Evolutionary conservation across 2,888 invertebrate species (phyloP).

Genomic region (Stictocephala bisonia): DNA sequence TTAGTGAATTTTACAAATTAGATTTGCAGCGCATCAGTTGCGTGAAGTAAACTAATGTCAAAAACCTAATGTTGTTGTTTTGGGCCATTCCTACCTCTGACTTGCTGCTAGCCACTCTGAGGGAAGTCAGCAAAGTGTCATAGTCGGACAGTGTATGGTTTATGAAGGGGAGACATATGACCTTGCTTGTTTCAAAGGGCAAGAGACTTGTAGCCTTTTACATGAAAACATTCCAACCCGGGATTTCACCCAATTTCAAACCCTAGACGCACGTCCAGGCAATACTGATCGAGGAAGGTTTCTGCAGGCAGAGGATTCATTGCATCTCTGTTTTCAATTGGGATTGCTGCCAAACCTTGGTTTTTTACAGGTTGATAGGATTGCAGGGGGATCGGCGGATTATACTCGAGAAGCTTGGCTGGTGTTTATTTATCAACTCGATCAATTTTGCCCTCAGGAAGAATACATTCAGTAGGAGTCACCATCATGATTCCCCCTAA

Average conservation of each 20-base stretch:
- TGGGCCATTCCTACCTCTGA: too few species aligned
- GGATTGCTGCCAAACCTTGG: neutral
- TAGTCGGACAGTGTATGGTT: conserved; percentile 58
- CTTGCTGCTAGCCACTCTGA: conserved; percentile 60
- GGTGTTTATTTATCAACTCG: conserved; percentile 3
- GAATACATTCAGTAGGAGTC: conserved; percentile 10
- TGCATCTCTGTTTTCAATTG: neutral
- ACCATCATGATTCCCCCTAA: conserved; percentile 56
- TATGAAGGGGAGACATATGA: conserved; percentile 62
- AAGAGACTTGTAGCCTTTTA: conserved; percentile 56
- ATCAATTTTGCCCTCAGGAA: conserved; percentile 15
- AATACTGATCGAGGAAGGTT: neutral
- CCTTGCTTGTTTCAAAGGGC: too few species aligned
- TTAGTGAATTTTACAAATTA: too few species aligned
- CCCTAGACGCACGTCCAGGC: conserved; percentile 14
- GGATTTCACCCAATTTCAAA: conserved; percentile 21
- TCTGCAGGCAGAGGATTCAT: neutral
- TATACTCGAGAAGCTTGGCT: neutral
- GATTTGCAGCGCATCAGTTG: too few species aligned
- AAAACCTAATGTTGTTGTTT: too few species aligned
- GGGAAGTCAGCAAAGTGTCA: conserved; percentile 59
- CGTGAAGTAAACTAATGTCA: too few species aligned
- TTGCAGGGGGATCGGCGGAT: neutral
- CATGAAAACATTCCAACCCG: conserved; percentile 61
- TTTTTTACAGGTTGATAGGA: conserved; percentile 11